phyloP scores from a whole-genome alignment of 2,888 invertebrate species.

The Augochlorella aurata region DNA sequence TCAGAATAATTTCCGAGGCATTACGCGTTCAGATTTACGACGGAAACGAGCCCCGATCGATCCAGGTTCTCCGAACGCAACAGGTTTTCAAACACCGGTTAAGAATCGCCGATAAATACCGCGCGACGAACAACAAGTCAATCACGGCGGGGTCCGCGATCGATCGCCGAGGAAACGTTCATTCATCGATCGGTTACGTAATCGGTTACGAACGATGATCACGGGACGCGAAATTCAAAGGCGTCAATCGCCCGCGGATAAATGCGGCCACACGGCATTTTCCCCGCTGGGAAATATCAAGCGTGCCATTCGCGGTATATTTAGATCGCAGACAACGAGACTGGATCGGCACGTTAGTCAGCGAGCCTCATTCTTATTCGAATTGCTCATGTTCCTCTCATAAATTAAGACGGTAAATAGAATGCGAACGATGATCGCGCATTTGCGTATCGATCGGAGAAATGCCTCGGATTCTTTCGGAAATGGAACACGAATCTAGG shows the following conservation, averaged over 20 bases:
- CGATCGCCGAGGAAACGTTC: slow-evolving; percentile 19
- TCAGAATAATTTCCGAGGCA: neutral
- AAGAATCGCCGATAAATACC: neutral
- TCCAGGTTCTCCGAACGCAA: neutral
- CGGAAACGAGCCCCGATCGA: neutral
- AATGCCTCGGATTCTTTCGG: slow-evolving; percentile 14
- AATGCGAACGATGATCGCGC: slow-evolving; percentile 1
- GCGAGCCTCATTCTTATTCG: slow-evolving; percentile 26
- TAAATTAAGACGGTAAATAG: slow-evolving; percentile 32
- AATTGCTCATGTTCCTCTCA: slow-evolving; percentile 15
- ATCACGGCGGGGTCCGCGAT: slow-evolving; percentile 23
- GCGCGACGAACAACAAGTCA: slow-evolving; percentile 22
- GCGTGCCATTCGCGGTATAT: slow-evolving; percentile 21
- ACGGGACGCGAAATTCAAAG: slow-evolving; percentile 21
- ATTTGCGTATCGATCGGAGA: slow-evolving; percentile 14
- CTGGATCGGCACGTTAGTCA: slow-evolving; percentile 24
- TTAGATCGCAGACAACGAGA: slow-evolving; percentile 22
- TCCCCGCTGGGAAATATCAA: neutral
- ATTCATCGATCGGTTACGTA: slow-evolving; percentile 40
- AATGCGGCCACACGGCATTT: neutral
- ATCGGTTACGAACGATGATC: slow-evolving; percentile 22
- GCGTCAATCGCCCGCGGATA: neutral
- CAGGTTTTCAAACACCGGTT: neutral
- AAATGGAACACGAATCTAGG: neutral
- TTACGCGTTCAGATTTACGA: neutral